Conservation (phyloP, 2,797 vertebrate species). For the Pangasius macronema region DNA sequence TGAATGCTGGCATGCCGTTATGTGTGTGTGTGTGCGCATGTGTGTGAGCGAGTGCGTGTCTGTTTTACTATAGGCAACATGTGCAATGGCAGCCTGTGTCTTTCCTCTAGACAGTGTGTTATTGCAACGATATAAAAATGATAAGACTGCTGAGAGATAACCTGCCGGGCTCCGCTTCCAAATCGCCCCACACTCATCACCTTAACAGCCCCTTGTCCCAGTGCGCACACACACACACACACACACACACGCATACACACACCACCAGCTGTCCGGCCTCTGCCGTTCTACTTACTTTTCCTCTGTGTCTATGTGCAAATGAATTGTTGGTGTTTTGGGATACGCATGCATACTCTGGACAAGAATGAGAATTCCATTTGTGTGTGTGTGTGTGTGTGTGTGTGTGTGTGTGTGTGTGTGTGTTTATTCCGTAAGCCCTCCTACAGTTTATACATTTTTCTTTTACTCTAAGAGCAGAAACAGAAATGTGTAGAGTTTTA, state of each 20-base stretch:
- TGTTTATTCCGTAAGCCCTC: slow-evolving; percentile 13
- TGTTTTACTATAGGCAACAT: slow-evolving; percentile 68
- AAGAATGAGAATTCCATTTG: not conserved
- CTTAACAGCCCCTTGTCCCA: slow-evolving; percentile 68
- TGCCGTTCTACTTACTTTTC: slow-evolving; percentile 26
- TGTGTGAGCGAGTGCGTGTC: slow-evolving; percentile 23
- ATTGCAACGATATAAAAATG: slow-evolving; percentile 74
- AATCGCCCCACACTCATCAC: slow-evolving; percentile 73
- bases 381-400: slow-evolving; percentile 5
- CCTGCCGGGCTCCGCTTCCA: slow-evolving; percentile 70
- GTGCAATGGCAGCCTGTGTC: slow-evolving; percentile 65
- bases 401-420: slow-evolving; percentile 61
- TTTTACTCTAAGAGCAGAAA: not conserved
- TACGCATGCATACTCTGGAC: not conserved
- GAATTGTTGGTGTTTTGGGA: slow-evolving; percentile 8
- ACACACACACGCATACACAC: slow-evolving; percentile 32
- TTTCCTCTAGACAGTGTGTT: slow-evolving; percentile 71
- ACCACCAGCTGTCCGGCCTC: slow-evolving; percentile 55
- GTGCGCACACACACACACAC: slow-evolving; percentile 39
- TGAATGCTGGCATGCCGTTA: slow-evolving; percentile 26
- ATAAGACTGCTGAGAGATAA: slow-evolving; percentile 74
- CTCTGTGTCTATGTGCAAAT: slow-evolving; percentile 33
- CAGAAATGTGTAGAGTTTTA: not conserved
- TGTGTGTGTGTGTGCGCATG: slow-evolving; percentile 31
- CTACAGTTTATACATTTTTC: not conserved